Percentiles rank a stretch among this genome's conserved stretches.
phyloP scores from a whole-genome alignment of 2,888 invertebrate species.

The Phengaris arion region DNA sequence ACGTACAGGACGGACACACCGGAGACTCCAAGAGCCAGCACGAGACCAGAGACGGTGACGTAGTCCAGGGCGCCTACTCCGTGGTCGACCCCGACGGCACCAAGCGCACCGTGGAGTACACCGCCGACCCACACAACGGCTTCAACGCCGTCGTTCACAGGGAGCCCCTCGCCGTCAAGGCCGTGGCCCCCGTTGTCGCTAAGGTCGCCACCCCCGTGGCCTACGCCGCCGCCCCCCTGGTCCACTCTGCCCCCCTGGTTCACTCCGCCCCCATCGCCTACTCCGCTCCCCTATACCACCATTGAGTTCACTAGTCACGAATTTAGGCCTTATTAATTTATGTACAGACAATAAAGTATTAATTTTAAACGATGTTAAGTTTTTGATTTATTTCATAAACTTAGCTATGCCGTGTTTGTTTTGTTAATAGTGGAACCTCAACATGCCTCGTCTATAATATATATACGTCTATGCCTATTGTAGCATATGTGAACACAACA shows the following conservation, averaged over 20 bases:
- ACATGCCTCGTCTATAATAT: no score
- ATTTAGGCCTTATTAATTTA: neutral
- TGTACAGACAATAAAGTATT: slow-evolving; percentile 26
- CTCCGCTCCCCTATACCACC: slow-evolving; percentile 82
- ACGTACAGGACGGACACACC: slow-evolving; percentile 62
- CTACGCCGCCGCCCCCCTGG: slow-evolving; percentile 46
- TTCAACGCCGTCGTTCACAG: slow-evolving; percentile 68
- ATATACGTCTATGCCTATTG: no score
- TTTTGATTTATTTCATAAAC: neutral
- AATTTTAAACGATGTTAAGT: neutral
- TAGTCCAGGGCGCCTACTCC: slow-evolving; percentile 67
- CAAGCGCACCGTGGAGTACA: slow-evolving; percentile 66
- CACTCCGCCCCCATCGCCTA: slow-evolving; percentile 43
- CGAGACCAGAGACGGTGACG: slow-evolving; percentile 63
- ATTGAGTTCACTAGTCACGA: slow-evolving; percentile 53
- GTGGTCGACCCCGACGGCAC: slow-evolving; percentile 66
- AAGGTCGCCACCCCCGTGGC: slow-evolving; percentile 46
- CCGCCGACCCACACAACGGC: slow-evolving; percentile 64
- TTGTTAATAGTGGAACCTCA: no score
- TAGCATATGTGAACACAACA: no score
- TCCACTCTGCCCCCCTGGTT: slow-evolving; percentile 44
- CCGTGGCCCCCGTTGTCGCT: slow-evolving; percentile 46
- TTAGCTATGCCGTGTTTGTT: no score
- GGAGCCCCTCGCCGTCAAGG: slow-evolving; percentile 56
- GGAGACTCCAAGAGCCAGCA: slow-evolving; percentile 66